These are phyloP conservation scores for Argyrosomus japonicus DNA, from an alignment of 2,113 vertebrate species.

Conservation along the genomic window DNA sequence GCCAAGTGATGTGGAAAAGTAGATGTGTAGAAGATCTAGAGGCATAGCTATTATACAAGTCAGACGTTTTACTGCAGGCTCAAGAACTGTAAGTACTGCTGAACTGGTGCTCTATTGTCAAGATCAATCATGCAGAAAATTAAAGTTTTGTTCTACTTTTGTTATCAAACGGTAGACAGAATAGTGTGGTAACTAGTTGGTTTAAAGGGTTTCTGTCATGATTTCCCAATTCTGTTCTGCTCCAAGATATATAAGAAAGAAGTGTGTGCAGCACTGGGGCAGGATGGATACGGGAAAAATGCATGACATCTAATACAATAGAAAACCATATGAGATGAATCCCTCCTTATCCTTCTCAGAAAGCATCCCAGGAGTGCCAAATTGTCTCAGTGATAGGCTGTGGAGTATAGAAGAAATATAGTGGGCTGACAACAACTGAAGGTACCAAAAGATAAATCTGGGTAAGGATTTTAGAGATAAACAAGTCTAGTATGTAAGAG, in stretches of 20 bases:
- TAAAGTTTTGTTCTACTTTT: constrained; percentile 55
- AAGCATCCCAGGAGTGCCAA: background rate
- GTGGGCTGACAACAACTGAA: constrained; percentile 8
- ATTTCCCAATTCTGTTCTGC: background rate
- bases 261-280: background rate
- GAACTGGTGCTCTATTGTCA: constrained; percentile 31
- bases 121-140: constrained; percentile 58
- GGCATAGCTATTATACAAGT: background rate
- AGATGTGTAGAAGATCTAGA: constrained; percentile 10
- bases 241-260: background rate
- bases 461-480: background rate
- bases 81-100: constrained; percentile 22
- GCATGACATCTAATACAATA: background rate
- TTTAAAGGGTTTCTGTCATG: constrained; percentile 29
- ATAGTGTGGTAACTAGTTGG: constrained; percentile 1
- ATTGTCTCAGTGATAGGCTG: background rate
- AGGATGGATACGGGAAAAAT: background rate
- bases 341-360: background rate
- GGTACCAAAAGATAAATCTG: background rate
- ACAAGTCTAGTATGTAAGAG: background rate
- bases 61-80: constrained; percentile 19
- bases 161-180: constrained; percentile 10
- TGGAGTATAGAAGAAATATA: background rate
- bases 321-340: background rate
- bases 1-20: constrained; percentile 7